Percentiles rank a stretch among this genome's conserved stretches.
These are phyloP conservation scores for Erithacus rubecula DNA, from an alignment of 2,797 vertebrate species.

Conservation along the genomic window DNA sequence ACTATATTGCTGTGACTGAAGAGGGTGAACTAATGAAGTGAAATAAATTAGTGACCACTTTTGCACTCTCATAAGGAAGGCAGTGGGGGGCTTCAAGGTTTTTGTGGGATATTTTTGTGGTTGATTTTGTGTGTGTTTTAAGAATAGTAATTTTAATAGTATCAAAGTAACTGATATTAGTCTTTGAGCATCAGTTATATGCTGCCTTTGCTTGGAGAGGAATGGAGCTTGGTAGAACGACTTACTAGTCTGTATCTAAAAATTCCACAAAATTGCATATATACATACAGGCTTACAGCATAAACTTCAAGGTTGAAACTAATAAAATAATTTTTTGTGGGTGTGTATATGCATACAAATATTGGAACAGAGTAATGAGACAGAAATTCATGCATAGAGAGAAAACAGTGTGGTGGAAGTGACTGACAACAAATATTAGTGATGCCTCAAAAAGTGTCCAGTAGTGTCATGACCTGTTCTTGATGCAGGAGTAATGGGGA, in stretches of 20 bases:
- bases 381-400: background rate
- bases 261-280: background rate
- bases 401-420: background rate
- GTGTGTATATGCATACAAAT: too few relatives aligned
- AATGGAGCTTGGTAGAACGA: background rate
- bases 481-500: accelerated
- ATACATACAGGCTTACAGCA: background rate
- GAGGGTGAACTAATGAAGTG: background rate
- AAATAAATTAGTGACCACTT: background rate
- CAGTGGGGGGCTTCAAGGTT: accelerated
- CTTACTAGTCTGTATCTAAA: background rate
- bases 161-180: background rate
- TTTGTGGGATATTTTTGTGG: background rate
- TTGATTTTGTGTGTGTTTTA: background rate
- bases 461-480: background rate
- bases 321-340: background rate
- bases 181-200: background rate
- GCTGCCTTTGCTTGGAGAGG: background rate
- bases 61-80: background rate
- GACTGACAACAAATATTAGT: background rate
- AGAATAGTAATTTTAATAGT: background rate
- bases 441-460: background rate
- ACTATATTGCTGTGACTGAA: background rate
- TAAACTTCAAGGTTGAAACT: background rate
- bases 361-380: background rate